Percentiles rank a stretch among this genome's conserved stretches.
These are phyloP conservation scores for Drosophila neocordata DNA, from an alignment of 1,140 invertebrate species.

Conservation along the genomic window DNA sequence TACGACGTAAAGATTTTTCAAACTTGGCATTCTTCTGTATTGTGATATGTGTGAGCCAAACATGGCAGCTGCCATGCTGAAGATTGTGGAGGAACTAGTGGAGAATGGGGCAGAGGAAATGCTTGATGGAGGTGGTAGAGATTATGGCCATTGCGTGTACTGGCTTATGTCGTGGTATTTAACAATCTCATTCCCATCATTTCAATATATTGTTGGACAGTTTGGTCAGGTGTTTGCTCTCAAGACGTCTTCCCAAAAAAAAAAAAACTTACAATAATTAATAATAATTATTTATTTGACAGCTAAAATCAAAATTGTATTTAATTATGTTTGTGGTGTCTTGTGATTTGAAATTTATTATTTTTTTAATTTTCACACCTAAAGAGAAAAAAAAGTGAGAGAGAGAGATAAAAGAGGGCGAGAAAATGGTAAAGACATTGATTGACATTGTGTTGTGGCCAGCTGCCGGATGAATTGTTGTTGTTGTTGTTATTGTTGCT, in stretches of 20 bases:
- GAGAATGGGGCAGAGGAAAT: too few species aligned
- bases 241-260: not conserved
- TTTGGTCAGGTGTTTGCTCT: slow-evolving; percentile 2
- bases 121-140: not conserved
- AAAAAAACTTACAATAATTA: not conserved
- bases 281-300: slow-evolving; percentile 3
- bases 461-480: slow-evolving; percentile 63
- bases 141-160: slow-evolving; percentile 42
- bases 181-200: slow-evolving; percentile 1
- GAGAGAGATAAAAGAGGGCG: too few species aligned
- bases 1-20: slow-evolving; percentile 21
- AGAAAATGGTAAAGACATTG: slow-evolving; percentile 39
- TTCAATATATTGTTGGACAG: not conserved
- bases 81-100: not conserved
- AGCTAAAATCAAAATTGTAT: not conserved
- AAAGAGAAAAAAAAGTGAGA: too few species aligned
- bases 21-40: slow-evolving; percentile 32
- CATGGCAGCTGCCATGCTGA: slow-evolving; percentile 55
- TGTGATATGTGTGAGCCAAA: slow-evolving; percentile 67
- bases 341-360: not conserved
- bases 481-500: slow-evolving; percentile 16
- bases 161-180: too few species aligned
- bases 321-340: not conserved
- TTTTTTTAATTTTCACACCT: not conserved
- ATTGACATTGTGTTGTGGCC: slow-evolving; percentile 67